Percentiles rank a stretch among this genome's conserved stretches.
Conservation (phyloP, 2,888 invertebrate species). For the Amphipyra berbera region DNA sequence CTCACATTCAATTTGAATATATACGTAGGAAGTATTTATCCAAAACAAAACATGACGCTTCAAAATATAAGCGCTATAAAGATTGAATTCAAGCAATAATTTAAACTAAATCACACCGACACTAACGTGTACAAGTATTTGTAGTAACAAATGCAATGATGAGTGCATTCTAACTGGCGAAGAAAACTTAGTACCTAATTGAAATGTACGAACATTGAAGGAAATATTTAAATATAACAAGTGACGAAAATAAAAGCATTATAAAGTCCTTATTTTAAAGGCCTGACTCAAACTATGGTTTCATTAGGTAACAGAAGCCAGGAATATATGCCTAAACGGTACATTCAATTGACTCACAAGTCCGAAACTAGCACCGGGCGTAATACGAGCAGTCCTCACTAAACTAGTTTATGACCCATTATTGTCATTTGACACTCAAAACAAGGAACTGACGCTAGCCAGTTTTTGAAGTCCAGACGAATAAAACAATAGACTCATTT, state of each 20-base stretch:
- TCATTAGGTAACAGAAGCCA: constrained; percentile 8
- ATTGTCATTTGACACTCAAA: constrained; percentile 67
- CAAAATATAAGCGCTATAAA: background rate
- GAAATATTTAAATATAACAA: too few relatives aligned
- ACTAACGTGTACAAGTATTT: background rate
- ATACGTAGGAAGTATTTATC: constrained; percentile 25
- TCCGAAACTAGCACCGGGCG: constrained; percentile 32
- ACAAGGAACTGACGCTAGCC: constrained; percentile 66
- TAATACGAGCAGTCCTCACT: constrained; percentile 54
- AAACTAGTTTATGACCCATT: constrained; percentile 70
- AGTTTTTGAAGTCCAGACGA: constrained; percentile 50
- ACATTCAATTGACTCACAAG: constrained; percentile 42
- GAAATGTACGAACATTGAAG: background rate
- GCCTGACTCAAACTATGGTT: background rate
- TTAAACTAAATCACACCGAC: background rate
- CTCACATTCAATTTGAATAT: constrained; percentile 33
- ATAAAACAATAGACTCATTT: constrained; percentile 64
- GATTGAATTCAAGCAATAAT: background rate
- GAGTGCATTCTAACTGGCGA: background rate
- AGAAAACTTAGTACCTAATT: background rate
- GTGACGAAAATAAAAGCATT: too few relatives aligned
- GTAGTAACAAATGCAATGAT: background rate
- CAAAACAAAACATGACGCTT: constrained; percentile 12
- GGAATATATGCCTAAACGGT: constrained; percentile 14
- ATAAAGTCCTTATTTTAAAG: background rate